phyloP scores from a whole-genome alignment of 2,797 vertebrate species.

The Takifugu ocellatus region DNA sequence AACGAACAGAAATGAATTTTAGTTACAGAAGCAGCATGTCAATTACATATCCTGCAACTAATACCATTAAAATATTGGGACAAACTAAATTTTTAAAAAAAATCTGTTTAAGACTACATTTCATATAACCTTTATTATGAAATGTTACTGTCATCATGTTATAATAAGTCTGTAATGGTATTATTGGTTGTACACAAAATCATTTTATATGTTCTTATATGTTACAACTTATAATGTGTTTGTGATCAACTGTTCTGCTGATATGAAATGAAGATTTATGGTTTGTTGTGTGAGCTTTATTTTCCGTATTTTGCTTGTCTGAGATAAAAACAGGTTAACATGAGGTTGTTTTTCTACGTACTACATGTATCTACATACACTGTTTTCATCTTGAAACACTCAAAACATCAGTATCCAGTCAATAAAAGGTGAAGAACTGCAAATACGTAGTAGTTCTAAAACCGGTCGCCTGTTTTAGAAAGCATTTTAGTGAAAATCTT shows the following conservation, averaged over 20 bases:
- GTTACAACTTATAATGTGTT: conserved; percentile 14
- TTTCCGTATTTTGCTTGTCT: conserved; percentile 44
- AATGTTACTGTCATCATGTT: too few species aligned
- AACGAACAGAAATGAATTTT: conserved; percentile 36
- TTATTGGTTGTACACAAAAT: conserved; percentile 54
- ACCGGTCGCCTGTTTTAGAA: too few species aligned
- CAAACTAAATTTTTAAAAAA: conserved; percentile 25
- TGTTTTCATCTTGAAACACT: conserved; percentile 4
- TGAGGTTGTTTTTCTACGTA: conserved; percentile 30
- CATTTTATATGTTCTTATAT: conserved; percentile 20
- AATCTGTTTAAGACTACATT: too few species aligned
- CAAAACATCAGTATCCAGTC: too few species aligned
- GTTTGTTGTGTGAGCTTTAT: conserved; percentile 10
- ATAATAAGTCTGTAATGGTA: conserved; percentile 8
- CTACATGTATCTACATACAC: not conserved
- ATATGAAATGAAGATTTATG: conserved; percentile 24
- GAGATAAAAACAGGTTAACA: conserved; percentile 39
- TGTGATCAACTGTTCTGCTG: conserved; percentile 30
- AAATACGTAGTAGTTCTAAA: too few species aligned
- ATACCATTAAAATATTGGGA: conserved; percentile 59
- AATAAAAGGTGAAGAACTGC: too few species aligned
- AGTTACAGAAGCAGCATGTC: conserved; percentile 32
- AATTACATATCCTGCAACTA: conserved; percentile 50
- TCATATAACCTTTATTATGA: too few species aligned
- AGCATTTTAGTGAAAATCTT: too few species aligned